A percentile compares a stretch with the other conserved stretches of the same genome.
These are phyloP conservation scores for Cydia pomonella DNA, from an alignment of 1,140 invertebrate species.

Conservation along the genomic window DNA sequence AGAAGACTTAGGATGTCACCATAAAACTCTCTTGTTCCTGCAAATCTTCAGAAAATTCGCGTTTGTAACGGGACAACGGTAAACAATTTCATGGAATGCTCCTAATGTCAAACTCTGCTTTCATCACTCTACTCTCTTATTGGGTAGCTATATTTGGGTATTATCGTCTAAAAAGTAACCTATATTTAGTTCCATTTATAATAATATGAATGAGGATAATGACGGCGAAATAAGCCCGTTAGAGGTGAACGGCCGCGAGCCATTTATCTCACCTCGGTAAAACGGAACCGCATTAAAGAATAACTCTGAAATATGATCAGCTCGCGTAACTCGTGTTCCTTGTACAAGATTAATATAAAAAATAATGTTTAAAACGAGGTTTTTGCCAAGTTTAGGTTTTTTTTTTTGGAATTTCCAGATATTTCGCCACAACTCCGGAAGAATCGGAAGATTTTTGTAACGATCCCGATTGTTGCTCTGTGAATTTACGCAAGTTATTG, in stretches of 20 bases:
- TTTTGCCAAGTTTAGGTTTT: too few species aligned
- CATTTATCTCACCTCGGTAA: slow-evolving; percentile 26
- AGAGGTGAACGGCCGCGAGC: slow-evolving; percentile 26
- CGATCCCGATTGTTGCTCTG: too few species aligned
- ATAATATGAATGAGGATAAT: slow-evolving; percentile 5
- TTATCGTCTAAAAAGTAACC: background rate
- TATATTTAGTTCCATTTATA: slow-evolving; percentile 14
- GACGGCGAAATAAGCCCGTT: slow-evolving; percentile 15
- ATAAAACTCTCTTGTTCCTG: too few species aligned
- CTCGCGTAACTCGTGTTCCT: background rate
- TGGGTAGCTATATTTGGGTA: background rate
- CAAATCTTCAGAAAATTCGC: too few species aligned
- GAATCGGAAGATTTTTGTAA: too few species aligned
- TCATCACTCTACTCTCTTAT: background rate
- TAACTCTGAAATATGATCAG: background rate
- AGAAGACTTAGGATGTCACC: background rate
- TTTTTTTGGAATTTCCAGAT: too few species aligned
- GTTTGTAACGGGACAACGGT: too few species aligned
- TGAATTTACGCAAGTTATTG: too few species aligned
- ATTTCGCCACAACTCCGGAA: too few species aligned
- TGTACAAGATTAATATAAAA: too few species aligned
- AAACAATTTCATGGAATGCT: too few species aligned
- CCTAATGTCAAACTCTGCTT: background rate
- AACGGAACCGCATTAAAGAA: slow-evolving; percentile 6
- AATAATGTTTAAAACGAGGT: too few species aligned